A percentile compares a stretch with the other conserved stretches of the same genome.
Conservation (phyloP, 1,140 invertebrate species). For the Diprion similis region DNA sequence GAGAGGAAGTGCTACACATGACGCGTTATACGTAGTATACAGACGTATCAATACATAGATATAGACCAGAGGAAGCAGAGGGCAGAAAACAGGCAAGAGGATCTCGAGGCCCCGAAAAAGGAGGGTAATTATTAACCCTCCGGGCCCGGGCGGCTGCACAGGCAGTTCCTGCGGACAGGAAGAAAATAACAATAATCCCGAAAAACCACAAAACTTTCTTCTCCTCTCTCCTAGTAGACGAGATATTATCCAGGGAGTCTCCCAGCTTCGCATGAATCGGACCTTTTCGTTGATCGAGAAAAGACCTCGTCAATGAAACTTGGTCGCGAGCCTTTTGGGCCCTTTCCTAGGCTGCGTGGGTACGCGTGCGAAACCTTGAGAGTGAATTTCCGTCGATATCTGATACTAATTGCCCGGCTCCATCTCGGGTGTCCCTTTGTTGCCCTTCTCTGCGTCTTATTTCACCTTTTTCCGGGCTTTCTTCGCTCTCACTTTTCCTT, state of each 20-base stretch:
- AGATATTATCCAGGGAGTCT: not conserved
- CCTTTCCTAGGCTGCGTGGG: not conserved
- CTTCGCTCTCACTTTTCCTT: conserved; percentile 8
- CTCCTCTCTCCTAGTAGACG: no score
- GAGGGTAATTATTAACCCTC: not conserved
- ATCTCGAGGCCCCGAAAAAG: not conserved
- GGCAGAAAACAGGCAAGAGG: not conserved
- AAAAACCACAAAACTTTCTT: conserved; percentile 8
- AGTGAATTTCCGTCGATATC: conserved; percentile 51
- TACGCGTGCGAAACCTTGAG: conserved; percentile 2
- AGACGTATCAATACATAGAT: not conserved
- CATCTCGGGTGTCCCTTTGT: conserved; percentile 42
- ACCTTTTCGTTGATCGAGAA: conserved; percentile 27
- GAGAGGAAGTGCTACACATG: not conserved
- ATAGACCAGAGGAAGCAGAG: not conserved
- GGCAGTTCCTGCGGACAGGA: not conserved
- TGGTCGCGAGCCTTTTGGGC: conserved; percentile 23
- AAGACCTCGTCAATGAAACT: conserved; percentile 45
- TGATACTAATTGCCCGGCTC: conserved; percentile 58
- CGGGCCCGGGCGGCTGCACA: not conserved
- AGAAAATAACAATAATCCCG: conserved; percentile 25
- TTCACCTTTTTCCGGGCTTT: conserved; percentile 30
- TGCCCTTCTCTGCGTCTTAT: conserved; percentile 31
- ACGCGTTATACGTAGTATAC: not conserved
- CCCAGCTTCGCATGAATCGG: conserved; percentile 47